Percentiles rank a stretch among this genome's conserved stretches.
Conservation (phyloP, 2,888 invertebrate species). For the Elaeidobius kamerunicus region DNA sequence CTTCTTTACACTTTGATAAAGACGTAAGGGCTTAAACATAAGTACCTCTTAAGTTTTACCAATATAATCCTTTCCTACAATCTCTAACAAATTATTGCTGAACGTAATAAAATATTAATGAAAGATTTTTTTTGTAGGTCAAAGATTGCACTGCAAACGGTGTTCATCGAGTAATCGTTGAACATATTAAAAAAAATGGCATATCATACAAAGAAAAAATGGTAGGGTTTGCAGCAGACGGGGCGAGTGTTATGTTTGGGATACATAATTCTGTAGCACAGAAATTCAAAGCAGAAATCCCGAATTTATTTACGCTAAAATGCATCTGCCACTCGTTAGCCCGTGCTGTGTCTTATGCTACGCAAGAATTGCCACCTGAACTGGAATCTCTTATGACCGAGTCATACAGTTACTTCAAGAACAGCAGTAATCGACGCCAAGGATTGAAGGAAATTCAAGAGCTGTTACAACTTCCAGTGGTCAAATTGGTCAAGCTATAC, state of each 20-base stretch:
- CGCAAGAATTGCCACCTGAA: conserved; percentile 10
- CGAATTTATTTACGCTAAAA: conserved; percentile 11
- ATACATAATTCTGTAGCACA: conserved; percentile 3
- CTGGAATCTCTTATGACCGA: conserved; percentile 10
- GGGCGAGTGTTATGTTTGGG: conserved; percentile 14
- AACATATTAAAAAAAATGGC: not conserved
- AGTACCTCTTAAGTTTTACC: too few relatives aligned
- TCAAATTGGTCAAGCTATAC: conserved; percentile 22
- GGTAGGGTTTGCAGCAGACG: conserved; percentile 12
- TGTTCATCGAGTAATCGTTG: too few relatives aligned
- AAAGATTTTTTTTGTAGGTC: too few relatives aligned
- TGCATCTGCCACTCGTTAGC: conserved; percentile 29
- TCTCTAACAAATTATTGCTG: too few relatives aligned
- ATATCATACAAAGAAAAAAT: not conserved
- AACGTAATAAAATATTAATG: too few relatives aligned
- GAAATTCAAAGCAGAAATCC: conserved; percentile 5
- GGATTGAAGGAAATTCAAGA: conserved; percentile 14
- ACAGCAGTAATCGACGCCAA: conserved; percentile 7
- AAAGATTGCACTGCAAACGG: too few relatives aligned
- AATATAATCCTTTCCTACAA: too few relatives aligned
- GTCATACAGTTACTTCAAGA: conserved; percentile 9
- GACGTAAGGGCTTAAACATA: too few relatives aligned
- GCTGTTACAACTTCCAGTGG: conserved; percentile 8
- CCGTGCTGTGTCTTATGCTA: conserved; percentile 33
- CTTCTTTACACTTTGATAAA: too few relatives aligned